Evolutionary conservation across 2,888 invertebrate genomes (phyloP).

Genomic region (Bombylius discolor): DNA sequence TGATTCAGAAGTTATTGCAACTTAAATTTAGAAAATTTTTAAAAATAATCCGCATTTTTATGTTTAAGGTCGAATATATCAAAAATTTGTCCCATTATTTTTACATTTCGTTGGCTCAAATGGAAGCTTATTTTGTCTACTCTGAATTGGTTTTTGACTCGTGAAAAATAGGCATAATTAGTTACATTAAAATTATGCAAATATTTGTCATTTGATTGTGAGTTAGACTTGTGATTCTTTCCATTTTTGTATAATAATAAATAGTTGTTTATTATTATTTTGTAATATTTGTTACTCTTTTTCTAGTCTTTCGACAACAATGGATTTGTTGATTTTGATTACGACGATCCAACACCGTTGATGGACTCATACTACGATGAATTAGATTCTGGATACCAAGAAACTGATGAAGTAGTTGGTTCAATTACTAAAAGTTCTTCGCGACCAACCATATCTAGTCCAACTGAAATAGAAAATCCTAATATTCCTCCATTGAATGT

Average conservation of each 20-base stretch:
- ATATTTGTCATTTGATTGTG: no score
- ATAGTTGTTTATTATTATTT: background rate
- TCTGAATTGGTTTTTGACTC: no score
- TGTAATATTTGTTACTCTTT: background rate
- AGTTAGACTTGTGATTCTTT: no score
- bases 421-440: constrained; percentile 31
- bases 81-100: no score
- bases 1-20: no score
- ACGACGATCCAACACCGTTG: constrained; percentile 63
- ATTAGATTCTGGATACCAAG: constrained; percentile 41
- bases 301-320: constrained; percentile 52
- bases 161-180: no score
- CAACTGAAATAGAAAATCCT: constrained; percentile 69
- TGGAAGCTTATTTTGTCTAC: no score
- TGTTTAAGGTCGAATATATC: no score
- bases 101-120: no score
- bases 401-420: constrained; percentile 36
- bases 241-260: background rate
- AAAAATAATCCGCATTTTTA: no score
- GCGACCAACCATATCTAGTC: constrained; percentile 63
- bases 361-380: constrained; percentile 60
- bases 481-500: constrained; percentile 64
- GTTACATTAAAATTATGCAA: no score
- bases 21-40: no score
- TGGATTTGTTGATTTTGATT: constrained; percentile 68